phyloP scores from a whole-genome alignment of 2,888 invertebrate species.

The Mesorhabditis belari region DNA sequence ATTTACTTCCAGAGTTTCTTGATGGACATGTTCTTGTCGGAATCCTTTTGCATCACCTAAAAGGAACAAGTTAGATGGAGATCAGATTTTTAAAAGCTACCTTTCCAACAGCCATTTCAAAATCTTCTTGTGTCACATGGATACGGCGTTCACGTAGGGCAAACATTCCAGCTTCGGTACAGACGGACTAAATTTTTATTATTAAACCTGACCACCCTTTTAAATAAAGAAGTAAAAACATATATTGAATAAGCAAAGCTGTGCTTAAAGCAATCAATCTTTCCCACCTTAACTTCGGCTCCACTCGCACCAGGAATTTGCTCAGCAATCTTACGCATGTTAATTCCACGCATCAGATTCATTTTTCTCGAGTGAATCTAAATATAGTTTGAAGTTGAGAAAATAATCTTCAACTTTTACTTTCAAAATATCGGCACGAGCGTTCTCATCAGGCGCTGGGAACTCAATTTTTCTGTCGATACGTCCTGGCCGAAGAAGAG shows the following conservation, averaged over 20 bases:
- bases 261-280: too few relatives aligned
- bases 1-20: slow-evolving; percentile 96
- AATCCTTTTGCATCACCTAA: slow-evolving; percentile 92
- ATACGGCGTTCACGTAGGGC: slow-evolving; percentile 92
- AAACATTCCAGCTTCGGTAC: slow-evolving; percentile 99
- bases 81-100: slow-evolving; percentile 57
- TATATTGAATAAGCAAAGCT: too few relatives aligned
- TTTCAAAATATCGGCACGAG: slow-evolving; percentile 89
- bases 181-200: slow-evolving; percentile 71
- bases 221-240: too few relatives aligned
- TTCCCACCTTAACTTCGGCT: slow-evolving; percentile 82
- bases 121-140: slow-evolving; percentile 99
- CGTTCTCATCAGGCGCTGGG: slow-evolving; percentile 98
- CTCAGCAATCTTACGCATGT: slow-evolving; percentile 95
- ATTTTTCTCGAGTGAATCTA: slow-evolving; percentile 98
- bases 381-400: too few relatives aligned
- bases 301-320: slow-evolving; percentile 99
- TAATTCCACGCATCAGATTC: slow-evolving; percentile 97
- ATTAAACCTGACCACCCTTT: not conserved
- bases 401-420: too few relatives aligned
- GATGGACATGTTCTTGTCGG: slow-evolving; percentile 99
- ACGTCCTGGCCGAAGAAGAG: slow-evolving; percentile 88
- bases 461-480: slow-evolving; percentile 99
- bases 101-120: slow-evolving; percentile 99
- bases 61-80: slow-evolving; percentile 1